Percentiles rank a stretch among this genome's conserved stretches.
phyloP scores from a whole-genome alignment of 2,113 vertebrate species.

The Cettia cetti region DNA sequence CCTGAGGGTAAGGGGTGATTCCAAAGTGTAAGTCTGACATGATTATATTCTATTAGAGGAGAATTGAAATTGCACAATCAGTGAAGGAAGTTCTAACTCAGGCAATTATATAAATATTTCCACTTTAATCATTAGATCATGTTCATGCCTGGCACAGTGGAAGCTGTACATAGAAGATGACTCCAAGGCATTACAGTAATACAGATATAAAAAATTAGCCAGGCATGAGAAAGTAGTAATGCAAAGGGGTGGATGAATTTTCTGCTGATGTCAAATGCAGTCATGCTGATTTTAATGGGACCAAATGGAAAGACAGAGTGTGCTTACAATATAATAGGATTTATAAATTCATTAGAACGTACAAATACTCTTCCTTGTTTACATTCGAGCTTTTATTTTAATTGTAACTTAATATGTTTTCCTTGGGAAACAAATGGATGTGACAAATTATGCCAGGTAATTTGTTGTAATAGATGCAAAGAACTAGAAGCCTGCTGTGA shows the following conservation, averaged over 20 bases:
- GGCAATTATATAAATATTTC: neutral
- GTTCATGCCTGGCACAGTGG: neutral
- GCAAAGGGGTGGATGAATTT: neutral
- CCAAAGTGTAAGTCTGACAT: neutral
- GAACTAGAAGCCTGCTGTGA: conserved; percentile 28
- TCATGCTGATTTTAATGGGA: neutral
- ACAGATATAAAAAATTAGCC: neutral
- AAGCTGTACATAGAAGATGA: neutral
- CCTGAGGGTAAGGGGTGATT: neutral
- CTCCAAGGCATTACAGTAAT: neutral
- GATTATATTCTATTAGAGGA: neutral
- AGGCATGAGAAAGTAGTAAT: neutral
- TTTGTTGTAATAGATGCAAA: conserved; percentile 5
- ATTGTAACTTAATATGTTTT: conserved; percentile 25
- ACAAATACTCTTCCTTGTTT: conserved; percentile 17
- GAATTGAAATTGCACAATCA: neutral
- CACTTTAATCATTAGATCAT: neutral
- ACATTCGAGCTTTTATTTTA: conserved; percentile 30
- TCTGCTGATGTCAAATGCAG: neutral
- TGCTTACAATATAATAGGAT: neutral
- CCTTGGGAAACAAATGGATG: conserved; percentile 23
- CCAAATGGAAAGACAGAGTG: neutral
- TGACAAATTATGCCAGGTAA: neutral
- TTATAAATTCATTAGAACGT: conserved; percentile 19
- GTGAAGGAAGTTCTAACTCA: neutral